Conservation (phyloP, 2,888 invertebrate genomes). For the Drosophila fulvimacula region DNA sequence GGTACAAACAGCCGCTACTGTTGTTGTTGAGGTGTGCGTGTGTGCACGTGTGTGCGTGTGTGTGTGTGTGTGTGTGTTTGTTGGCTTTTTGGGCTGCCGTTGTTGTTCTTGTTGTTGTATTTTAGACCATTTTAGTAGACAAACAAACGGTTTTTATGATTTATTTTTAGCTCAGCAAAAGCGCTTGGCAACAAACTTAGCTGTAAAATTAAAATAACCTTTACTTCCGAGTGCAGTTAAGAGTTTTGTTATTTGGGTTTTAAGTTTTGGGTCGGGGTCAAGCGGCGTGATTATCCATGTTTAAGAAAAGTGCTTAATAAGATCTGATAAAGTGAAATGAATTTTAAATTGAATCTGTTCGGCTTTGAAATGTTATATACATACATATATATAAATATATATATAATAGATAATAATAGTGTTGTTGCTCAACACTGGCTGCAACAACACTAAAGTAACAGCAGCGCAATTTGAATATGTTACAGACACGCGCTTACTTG, state of each 20-base stretch:
- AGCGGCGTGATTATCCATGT: background rate
- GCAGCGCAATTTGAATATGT: background rate
- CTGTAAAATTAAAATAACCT: constrained; percentile 59
- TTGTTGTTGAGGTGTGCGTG: constrained; percentile 50
- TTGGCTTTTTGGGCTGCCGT: constrained; percentile 48
- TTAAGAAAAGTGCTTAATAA: background rate
- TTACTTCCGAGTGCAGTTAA: constrained; percentile 72
- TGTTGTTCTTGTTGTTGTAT: constrained; percentile 59
- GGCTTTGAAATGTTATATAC: background rate
- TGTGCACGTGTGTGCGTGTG: constrained; percentile 20
- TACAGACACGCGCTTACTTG: constrained; percentile 31
- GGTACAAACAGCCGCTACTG: constrained; percentile 74
- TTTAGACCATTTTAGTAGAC: constrained; percentile 81
- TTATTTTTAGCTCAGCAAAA: constrained; percentile 77
- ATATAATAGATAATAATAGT: background rate
- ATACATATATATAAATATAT: background rate
- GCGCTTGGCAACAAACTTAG: constrained; percentile 61
- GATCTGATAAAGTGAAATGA: background rate
- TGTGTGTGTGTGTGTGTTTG: background rate
- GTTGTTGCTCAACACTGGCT: background rate
- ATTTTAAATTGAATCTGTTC: background rate
- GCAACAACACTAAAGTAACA: constrained; percentile 33
- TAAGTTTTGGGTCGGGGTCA: constrained; percentile 48
- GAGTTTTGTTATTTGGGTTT: constrained; percentile 37
- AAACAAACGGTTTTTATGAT: constrained; percentile 81